Conservation (phyloP, 2,888 invertebrate species). For the Harmothoe impar region DNA sequence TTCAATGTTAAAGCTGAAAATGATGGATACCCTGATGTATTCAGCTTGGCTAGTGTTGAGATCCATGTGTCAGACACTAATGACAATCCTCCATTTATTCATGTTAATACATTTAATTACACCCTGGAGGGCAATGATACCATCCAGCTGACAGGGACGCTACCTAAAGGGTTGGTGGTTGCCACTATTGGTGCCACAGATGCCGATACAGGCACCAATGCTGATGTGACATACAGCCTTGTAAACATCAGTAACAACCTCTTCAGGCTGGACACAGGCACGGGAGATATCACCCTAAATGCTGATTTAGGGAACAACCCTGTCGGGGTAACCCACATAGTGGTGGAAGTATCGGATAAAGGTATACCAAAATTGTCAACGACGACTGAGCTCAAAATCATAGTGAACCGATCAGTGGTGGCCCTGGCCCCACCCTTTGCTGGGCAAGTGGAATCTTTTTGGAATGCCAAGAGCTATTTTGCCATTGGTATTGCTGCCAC, state of each 20-base stretch:
- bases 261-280: conserved; percentile 47
- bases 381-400: not conserved
- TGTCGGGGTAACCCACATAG: not conserved
- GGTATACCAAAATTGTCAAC: not conserved
- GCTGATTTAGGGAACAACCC: not conserved
- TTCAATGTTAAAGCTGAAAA: conserved; percentile 44
- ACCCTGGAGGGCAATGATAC: conserved; percentile 15
- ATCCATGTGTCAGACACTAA: conserved; percentile 40
- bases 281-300: conserved; percentile 32
- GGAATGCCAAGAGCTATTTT: conserved; percentile 57
- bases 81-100: conserved; percentile 47
- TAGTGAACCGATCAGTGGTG: conserved; percentile 43
- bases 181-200: conserved; percentile 34
- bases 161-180: not conserved
- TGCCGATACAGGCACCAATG: conserved; percentile 43
- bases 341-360: conserved; percentile 33
- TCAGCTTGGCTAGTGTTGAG: not conserved
- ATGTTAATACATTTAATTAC: conserved; percentile 21
- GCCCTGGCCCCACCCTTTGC: not conserved
- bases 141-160: not conserved
- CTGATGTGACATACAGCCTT: conserved; percentile 25
- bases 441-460: not conserved
- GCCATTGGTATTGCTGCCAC: conserved; percentile 47
- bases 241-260: conserved; percentile 33
- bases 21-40: not conserved